These are phyloP conservation scores for Hycleus phaleratus DNA, from an alignment of 1,140 invertebrate genomes.

Conservation along the genomic window DNA sequence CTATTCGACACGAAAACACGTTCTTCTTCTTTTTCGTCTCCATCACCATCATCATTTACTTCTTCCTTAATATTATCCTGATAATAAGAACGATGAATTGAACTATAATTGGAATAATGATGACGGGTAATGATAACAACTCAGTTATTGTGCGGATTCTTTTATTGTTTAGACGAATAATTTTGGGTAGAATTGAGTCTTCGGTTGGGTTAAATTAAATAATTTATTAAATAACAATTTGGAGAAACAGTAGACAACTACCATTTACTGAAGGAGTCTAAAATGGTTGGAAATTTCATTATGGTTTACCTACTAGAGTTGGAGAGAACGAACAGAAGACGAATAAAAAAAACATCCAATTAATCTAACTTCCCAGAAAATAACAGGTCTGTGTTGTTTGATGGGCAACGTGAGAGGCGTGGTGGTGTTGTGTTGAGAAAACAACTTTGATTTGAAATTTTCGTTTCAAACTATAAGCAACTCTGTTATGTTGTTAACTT, in stretches of 20 bases:
- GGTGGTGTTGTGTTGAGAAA: conserved; percentile 13
- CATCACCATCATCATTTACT: no score
- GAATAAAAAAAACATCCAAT: conserved; percentile 31
- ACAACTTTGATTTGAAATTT: conserved; percentile 9
- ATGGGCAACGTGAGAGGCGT: conserved; percentile 26
- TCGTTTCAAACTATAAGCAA: no score
- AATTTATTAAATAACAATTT: conserved; percentile 2
- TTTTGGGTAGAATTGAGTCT: no score
- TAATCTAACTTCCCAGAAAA: conserved; percentile 36
- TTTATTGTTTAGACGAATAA: no score
- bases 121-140: no score
- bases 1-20: conserved; percentile 29
- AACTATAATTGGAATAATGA: no score
- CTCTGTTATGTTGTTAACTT: no score
- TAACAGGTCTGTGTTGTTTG: conserved; percentile 31
- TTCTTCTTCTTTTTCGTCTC: neutral
- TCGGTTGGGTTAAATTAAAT: no score
- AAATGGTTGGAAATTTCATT: conserved; percentile 24
- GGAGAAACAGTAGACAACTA: conserved; percentile 32
- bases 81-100: no score
- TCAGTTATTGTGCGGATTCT: no score
- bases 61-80: no score
- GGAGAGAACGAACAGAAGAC: no score
- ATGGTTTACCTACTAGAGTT: conserved; percentile 22
- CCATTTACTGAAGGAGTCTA: conserved; percentile 35